Base-by-base conservation (phyloP, 2,888 invertebrate species). In the Drosophila dives region DNA sequence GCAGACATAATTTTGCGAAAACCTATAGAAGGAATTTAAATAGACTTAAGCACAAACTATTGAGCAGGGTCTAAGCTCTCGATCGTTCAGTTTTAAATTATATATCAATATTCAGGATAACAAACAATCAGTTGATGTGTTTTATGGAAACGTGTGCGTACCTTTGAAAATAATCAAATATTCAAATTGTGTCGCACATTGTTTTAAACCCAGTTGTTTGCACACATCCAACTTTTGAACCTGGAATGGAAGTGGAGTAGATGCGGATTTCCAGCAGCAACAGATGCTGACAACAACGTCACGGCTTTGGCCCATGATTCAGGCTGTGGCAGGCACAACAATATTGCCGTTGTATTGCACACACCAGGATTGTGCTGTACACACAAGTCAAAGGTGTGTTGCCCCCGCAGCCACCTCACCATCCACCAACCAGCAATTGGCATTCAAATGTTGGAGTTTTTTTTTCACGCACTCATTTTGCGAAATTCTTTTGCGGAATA, bases 361-460 rank as follows among this genome's bases (percentile, higher is more conserved):
- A 72, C 63, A 62, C 23, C n/a, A 45, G 23, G 42, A 60, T 69
- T 60, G 50, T 61, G 42, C 63, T 36, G 56, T 45, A 61, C 59
- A 23, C 60, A 64, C 60, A 64, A 49, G 72, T 51, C 54, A 59
- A 77, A 75, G 64, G 70, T 70, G 70, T 20, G 40, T 20, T 29
- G 50, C 38, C 33, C 17, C n/a, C 20, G 12, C 36, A 12, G 7
- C 11, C 36, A 20, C 23, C 36, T 40, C 23, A 11, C 23, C 38
- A 48, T 23, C 45, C 49, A 45, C n/a, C 34, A 38, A 10, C 17
- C 55, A 7, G 15, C 76, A 90, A 91, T 91, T 90, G 90, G 82
- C 89, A 90, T 91, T 90, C 90, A 90, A 88, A 90, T 72, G 82
- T 78, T 81, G 79, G 89, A 91, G 86, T 83, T 88, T 81, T 91